Conservation (phyloP, 2,797 vertebrate genomes). For the Taenioides sp. region DNA sequence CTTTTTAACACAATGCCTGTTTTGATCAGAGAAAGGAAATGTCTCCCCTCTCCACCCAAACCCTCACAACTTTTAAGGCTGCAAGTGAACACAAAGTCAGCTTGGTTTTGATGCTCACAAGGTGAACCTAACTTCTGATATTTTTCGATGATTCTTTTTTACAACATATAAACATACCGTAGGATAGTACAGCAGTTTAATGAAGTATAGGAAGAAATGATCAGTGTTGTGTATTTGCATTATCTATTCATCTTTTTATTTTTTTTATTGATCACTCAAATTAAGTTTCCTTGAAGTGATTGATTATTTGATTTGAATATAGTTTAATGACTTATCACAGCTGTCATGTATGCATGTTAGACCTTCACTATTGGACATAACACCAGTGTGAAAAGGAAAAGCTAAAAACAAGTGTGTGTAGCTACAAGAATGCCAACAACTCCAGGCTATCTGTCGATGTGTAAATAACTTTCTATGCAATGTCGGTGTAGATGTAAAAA, state of each 20-base stretch:
- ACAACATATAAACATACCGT: neutral
- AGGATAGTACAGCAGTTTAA: too few relatives aligned
- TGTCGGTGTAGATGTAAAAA: too few relatives aligned
- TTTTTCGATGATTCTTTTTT: neutral
- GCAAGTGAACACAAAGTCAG: slow-evolving; percentile 24
- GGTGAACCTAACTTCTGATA: neutral
- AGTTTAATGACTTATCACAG: too few relatives aligned
- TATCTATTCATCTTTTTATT: neutral
- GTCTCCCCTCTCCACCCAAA: slow-evolving; percentile 36
- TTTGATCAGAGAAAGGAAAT: slow-evolving; percentile 54
- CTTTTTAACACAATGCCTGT: slow-evolving; percentile 20
- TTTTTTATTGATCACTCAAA: neutral
- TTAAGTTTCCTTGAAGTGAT: too few relatives aligned
- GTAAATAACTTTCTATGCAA: too few relatives aligned
- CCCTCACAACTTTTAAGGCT: slow-evolving; percentile 4
- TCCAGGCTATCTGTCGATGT: neutral
- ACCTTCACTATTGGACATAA: too few relatives aligned
- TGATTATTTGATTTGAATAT: too few relatives aligned
- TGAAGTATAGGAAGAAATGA: too few relatives aligned
- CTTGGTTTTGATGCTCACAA: neutral
- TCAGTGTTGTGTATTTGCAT: too few relatives aligned
- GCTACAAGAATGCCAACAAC: neutral
- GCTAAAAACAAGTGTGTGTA: neutral
- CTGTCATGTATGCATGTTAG: too few relatives aligned
- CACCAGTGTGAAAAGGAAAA: too few relatives aligned